Evolutionary conservation across 2,888 invertebrate genomes (phyloP).

Genomic region (Cinara cedri): DNA sequence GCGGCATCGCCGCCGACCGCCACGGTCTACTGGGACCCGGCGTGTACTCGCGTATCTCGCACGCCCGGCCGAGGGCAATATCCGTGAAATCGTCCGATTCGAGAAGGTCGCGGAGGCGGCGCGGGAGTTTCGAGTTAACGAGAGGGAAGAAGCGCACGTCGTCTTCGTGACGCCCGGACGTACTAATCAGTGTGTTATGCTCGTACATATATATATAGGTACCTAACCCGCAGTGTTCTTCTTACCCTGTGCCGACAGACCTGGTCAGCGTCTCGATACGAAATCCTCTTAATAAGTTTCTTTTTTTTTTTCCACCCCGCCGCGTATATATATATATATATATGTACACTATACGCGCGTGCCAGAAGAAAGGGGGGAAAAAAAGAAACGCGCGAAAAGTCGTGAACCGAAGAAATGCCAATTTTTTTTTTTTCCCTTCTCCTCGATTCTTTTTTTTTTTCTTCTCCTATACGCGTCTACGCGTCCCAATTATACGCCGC

Average conservation of each 20-base stretch:
- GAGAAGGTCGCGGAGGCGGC: neutral
- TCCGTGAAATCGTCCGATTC: constrained; percentile 52
- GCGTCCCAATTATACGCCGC: neutral
- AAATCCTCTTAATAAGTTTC: neutral
- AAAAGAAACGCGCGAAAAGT: neutral
- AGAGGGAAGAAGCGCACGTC: constrained; percentile 42
- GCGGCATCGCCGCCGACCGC: constrained; percentile 10
- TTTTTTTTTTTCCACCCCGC: neutral
- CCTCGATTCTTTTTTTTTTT: neutral
- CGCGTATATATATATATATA: neutral
- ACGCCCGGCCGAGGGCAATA: constrained; percentile 40
- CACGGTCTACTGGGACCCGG: constrained; percentile 45
- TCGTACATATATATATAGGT: too few species aligned
- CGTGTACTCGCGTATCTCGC: neutral
- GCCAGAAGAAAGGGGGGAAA: too few species aligned
- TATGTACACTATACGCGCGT: too few species aligned
- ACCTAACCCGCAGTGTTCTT: too few species aligned
- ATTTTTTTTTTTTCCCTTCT: too few species aligned
- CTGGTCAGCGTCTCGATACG: neutral
- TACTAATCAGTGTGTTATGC: constrained; percentile 13
- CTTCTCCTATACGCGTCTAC: neutral
- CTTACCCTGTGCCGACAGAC: too few species aligned
- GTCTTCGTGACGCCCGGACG: constrained; percentile 34
- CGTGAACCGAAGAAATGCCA: constrained; percentile 1
- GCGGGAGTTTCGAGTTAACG: constrained; percentile 45